Evolutionary conservation across 2,888 invertebrate genomes (phyloP), one percentile per base, ranked within the genome.

Genomic region (Pollenia griseotomentosa): DNA sequence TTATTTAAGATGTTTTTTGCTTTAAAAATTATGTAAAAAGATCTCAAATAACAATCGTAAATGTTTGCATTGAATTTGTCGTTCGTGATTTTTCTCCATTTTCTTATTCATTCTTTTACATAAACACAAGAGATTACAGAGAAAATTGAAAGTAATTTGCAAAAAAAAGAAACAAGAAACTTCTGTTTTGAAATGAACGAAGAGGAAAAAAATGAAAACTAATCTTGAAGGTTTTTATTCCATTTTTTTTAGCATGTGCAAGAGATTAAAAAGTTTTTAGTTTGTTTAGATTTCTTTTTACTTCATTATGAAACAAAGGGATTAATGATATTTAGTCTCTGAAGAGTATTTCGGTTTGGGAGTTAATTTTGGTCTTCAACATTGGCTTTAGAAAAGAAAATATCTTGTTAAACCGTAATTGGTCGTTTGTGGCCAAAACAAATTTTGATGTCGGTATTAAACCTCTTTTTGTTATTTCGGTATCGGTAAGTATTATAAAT

Each of bases 191-290:
- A 19, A 23, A 23, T 23, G 23, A 23, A 33, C 23, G 33, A 6
- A 6, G 33, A 33, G 33, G 33, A 33, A 59, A 19, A 12, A 14
- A 59, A 2, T 4, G 40, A 40, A 40, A 59, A n/a, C n/a, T 14
- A 33, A 59, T 59, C 59, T 33, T 33, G 8, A 33, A 8, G 40
- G 33, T 33, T 59, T 59, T 33, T 59, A 33, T 14, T 33, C 7
- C 44, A 44, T 6, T 63, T 63, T 44, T 63, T 44, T 63, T 63
- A 16, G 63, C 42, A 44, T 44, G 63, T 44, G 63, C 16, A 63
- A 44, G 10, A 63, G 63, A 63, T 63, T 63, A 44, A 44, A 63
- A 42, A n/a, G 12, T 63, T 44, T 44, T 63, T 16, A 23, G 7
- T 14, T 51, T 57, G 19, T 19, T 44, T 63, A 33, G 33, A 33